A percentile compares a stretch with the other conserved stretches of the same genome.
phyloP scores from a whole-genome alignment of 2,113 vertebrate genomes.

The Elachura formosa region DNA sequence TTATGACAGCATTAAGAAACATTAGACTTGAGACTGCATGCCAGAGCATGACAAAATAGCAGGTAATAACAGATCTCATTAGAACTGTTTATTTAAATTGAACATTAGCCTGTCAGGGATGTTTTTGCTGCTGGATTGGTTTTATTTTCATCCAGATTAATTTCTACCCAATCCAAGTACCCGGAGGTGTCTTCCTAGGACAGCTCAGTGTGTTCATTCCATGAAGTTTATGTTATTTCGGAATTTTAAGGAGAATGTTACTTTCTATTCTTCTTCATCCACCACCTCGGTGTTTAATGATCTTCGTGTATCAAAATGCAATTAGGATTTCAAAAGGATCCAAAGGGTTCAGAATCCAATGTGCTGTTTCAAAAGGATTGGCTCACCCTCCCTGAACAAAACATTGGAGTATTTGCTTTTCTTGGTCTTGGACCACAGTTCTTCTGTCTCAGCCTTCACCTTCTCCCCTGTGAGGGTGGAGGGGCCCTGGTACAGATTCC shows the following conservation, averaged over 20 bases:
- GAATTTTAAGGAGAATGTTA: not conserved
- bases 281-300: not conserved
- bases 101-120: slow-evolving; percentile 69
- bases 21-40: slow-evolving; percentile 53
- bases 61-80: slow-evolving; percentile 74
- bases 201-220: not conserved
- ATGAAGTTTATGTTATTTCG: not conserved
- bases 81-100: slow-evolving; percentile 73
- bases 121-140: slow-evolving; percentile 52
- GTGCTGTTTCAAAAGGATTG: not conserved
- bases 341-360: not conserved
- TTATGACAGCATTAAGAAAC: slow-evolving; percentile 68
- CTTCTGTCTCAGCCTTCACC: not conserved
- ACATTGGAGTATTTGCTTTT: not conserved
- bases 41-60: slow-evolving; percentile 64
- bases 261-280: not conserved
- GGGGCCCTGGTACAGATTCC: not conserved
- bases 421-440: not conserved
- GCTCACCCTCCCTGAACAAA: not conserved
- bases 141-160: slow-evolving; percentile 45
- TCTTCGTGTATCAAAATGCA: not conserved
- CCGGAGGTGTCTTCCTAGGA: not conserved
- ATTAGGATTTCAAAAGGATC: not conserved
- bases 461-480: not conserved
- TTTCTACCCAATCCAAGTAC: not conserved